Evolutionary conservation across 2,888 invertebrate species (phyloP), one percentile per base, ranked within the genome.

Genomic region (Tolmerus cingulatus): DNA sequence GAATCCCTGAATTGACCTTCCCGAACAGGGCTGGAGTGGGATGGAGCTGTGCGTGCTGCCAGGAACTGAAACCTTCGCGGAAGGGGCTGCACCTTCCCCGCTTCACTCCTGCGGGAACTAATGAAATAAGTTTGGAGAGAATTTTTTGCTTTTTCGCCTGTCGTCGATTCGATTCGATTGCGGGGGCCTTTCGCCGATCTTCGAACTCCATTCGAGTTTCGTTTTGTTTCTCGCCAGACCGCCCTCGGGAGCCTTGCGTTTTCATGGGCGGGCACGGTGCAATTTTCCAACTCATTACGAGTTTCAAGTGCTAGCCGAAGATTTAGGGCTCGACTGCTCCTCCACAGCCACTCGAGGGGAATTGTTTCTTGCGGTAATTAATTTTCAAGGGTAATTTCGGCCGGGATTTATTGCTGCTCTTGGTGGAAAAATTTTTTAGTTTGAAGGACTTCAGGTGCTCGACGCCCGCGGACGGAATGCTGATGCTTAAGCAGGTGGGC

Each of bases 281-380:
- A 85, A 85, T 85, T 85, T 85, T 85, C 85, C 85, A 85, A 85
- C 85, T 85, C 85, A 85, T 85, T 85, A 85, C 85, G 74, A 74
- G 34, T 85, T 85, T 85, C 27, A 46, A 85, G 85, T 85, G 74
- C 43, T 85, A 74, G 46, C 23, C 43, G 74, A 74, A 85, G 85
- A 85, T 85, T 85, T 74, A 74, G 85, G 43, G 85, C 76, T 76
- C 37, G 14, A 2, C 37, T 85, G 27, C 46, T 74, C 74, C 30
- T 85, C 57, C 19, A 46, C 74, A 74, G 85, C 74, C 85, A 74
- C 30, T 40, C n/a, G 74, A 74, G 74, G 57, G 74, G 74, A 43
- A 85, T 85, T 85, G 85, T 85, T 85, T 84, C 74, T 23, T 85
- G 85, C 74, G 85, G 85, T 85, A 85, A 85, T 85, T 85, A 85